Evolutionary conservation across 2,888 invertebrate species (phyloP).

Genomic region (Hydriomena furcata): DNA sequence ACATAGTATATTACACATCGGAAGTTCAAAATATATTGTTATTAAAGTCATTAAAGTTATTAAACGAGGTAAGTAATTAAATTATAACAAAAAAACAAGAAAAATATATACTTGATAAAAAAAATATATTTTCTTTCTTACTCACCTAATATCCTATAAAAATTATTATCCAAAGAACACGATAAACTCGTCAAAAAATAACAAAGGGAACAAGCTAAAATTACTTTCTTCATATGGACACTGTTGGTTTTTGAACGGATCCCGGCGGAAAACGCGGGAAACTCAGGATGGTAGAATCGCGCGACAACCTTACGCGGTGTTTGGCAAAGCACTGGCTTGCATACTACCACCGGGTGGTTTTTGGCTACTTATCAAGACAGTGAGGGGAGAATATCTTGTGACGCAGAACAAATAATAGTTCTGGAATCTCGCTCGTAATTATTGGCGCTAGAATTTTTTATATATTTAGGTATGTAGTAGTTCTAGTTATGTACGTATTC

Average conservation of each 20-base stretch:
- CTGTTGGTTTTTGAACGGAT: conserved; percentile 44
- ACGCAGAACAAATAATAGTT: conserved; percentile 7
- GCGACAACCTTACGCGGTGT: conserved; percentile 57
- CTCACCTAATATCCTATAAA: conserved; percentile 71
- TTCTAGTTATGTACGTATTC: too few species aligned
- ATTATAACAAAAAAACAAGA: too few species aligned
- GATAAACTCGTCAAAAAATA: conserved; percentile 52
- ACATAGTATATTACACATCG: too few species aligned
- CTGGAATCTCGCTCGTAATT: conserved; percentile 27
- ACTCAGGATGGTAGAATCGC: conserved; percentile 30
- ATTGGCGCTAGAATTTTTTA: conserved; percentile 43
- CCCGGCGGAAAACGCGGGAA: conserved; percentile 55
- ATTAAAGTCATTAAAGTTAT: too few species aligned
- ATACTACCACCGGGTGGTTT: conserved; percentile 50
- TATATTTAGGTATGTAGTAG: too few species aligned
- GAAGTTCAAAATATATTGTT: too few species aligned
- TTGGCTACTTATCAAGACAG: conserved; percentile 64
- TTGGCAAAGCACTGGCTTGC: conserved; percentile 57
- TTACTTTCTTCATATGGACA: conserved; percentile 75
- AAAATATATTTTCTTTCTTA: too few species aligned
- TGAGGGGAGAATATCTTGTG: conserved; percentile 24
- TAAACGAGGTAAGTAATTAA: too few species aligned
- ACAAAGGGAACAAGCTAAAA: conserved; percentile 53
- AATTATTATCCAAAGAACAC: conserved; percentile 70
- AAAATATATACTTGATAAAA: neutral